Conservation (phyloP, 2,888 invertebrate species). For the Dasypogon diadema region DNA sequence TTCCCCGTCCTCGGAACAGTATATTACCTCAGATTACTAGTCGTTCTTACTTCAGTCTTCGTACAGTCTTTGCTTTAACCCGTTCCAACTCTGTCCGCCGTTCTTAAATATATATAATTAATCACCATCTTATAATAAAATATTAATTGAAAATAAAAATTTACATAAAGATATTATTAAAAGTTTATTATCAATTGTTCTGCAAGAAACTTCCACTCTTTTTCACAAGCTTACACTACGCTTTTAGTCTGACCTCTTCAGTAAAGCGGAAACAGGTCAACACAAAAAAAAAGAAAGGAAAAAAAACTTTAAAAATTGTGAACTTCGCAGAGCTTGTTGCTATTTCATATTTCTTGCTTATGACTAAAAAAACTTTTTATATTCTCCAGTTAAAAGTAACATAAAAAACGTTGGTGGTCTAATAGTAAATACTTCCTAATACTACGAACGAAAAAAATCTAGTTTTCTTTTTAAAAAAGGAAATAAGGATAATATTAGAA, state of each 20-base stretch:
- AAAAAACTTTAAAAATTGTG: not conserved
- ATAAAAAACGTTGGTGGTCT: slow-evolving; percentile 1
- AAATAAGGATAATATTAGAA: not conserved
- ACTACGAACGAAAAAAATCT: not conserved
- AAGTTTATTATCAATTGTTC: slow-evolving; percentile 29
- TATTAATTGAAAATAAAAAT: slow-evolving; percentile 54
- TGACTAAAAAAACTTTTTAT: not conserved
- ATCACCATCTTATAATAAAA: slow-evolving; percentile 61
- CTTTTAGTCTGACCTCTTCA: slow-evolving; percentile 13
- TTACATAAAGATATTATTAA: slow-evolving; percentile 49
- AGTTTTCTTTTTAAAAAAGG: not conserved
- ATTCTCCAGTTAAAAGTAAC: not conserved
- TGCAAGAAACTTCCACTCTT: slow-evolving; percentile 1
- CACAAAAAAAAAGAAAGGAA: not conserved
- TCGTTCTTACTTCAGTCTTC: slow-evolving; percentile 70
- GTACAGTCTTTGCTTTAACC: slow-evolving; percentile 71
- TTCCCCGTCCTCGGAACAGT: slow-evolving; percentile 62
- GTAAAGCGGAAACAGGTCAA: slow-evolving; percentile 1
- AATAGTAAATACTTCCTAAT: not conserved
- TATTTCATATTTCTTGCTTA: not conserved
- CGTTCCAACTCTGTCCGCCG: slow-evolving; percentile 70
- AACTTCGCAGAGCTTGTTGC: too few species aligned
- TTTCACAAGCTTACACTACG: not conserved
- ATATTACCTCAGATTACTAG: slow-evolving; percentile 69
- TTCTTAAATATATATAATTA: slow-evolving; percentile 62